Base-by-base conservation (phyloP, 2,888 invertebrate genomes). In the Agrilus cyanescens region DNA sequence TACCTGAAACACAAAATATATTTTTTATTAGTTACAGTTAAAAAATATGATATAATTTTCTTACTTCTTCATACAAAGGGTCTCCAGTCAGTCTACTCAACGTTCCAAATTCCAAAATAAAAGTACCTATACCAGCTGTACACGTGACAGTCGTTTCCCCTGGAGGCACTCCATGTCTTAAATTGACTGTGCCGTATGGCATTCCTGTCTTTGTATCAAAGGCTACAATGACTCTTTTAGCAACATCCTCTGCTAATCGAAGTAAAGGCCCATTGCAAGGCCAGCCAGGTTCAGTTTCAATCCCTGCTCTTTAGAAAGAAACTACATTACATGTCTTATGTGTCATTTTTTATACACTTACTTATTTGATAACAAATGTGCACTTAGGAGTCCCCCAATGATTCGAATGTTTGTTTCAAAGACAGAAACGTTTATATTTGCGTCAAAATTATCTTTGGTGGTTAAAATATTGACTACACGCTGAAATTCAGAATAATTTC, bases 341-440 rank as follows among this genome's bases (percentile, higher is more conserved):
- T 42, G n/a, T 20, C 20, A 25, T 31, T 15, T 25, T 10, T 10
- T 25, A 4, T 7, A 37, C 32, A 51, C 50, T 62, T 59, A 85
- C 83, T 73, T 82, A 54, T 80, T 80, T 37, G 91, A 89, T 35
- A 98, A 63, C 51, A 98, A 74, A 73, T 99, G 98, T 6, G 97
- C 97, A 63, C 96, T 94, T 1, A 98, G 66, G 4, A 98, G 70
- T 0, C 98, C 98, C 12, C 97, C 98, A 44, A 98, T 85, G 40
- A 96, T 93, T 62, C 98, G 75, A 47, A 99, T 99, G 63, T 98
- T 99, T 1, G 98, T 99, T 70, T 99, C 98, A 73, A 99, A 99
- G 0, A 99, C 98, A 2, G 96, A 97, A 1, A 97, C 97, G 75
- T 98, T 98, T 38, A 98, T 95, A 61, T 99, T 93, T 15, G 85